phyloP scores from a whole-genome alignment of 1,140 invertebrate species.

The roundworm (Caenorhabditis elegans) region DNA sequence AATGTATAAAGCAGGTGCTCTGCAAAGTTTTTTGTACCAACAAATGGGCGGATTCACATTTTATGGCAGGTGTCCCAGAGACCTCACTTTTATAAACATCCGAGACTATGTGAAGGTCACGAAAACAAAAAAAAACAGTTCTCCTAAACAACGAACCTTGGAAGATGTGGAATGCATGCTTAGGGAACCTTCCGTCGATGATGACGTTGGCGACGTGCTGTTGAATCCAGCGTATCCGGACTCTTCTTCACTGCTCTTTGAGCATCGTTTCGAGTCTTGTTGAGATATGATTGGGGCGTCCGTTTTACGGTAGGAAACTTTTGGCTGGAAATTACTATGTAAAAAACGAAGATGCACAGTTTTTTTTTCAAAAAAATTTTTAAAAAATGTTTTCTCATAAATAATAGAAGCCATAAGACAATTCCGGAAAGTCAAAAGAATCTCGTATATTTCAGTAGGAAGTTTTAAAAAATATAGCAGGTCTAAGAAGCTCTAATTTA shows the following conservation, averaged over 20 bases:
- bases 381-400: too few species aligned
- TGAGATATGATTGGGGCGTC: background rate
- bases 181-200: conserved; percentile 9
- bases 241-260: conserved; percentile 49
- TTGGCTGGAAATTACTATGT: background rate
- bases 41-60: background rate
- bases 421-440: too few species aligned
- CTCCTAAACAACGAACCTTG: background rate
- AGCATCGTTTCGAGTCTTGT: conserved; percentile 30
- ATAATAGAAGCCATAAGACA: too few species aligned
- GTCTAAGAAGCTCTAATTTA: too few species aligned
- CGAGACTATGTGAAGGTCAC: background rate
- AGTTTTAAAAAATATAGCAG: too few species aligned
- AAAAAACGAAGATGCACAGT: background rate
- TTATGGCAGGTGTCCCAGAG: background rate
- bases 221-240: conserved; percentile 45
- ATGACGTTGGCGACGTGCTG: conserved; percentile 34
- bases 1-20: too few species aligned
- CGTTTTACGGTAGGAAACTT: background rate
- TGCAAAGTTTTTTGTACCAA: background rate
- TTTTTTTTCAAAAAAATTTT: too few species aligned
- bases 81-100: too few species aligned
- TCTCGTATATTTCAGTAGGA: too few species aligned
- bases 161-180: conserved; percentile 21
- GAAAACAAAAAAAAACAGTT: background rate